Evolutionary conservation across 2,888 invertebrate species (phyloP), one percentile per base, ranked within the genome.

Genomic region (Dasysyrphus albostriatus): DNA sequence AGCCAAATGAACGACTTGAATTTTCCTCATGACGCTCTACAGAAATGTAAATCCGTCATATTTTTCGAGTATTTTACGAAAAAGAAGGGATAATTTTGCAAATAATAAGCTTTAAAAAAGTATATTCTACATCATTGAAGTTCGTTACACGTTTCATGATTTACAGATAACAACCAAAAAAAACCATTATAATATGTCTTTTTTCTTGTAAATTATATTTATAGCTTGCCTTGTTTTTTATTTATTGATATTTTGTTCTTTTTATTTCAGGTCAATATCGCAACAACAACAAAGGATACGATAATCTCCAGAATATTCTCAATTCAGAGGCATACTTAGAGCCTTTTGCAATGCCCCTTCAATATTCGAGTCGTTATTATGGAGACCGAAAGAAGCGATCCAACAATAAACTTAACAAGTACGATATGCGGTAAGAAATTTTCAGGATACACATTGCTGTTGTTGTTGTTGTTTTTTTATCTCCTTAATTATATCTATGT

Each of bases 311-410:
- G 83, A 92, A 90, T 77, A 90, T 93, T 29, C 89, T 93, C 7
- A 93, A 93, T 88, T 90, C 92, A 42, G 92, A 92, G 80, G 90
- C 91, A 47, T 93, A 92, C 72, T 88, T 91, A 77, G 92, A 92
- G 83, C 90, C 92, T 65, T 90, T 92, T 65, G 91, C 92, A 0
- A 85, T 92, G 44, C 91, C 93, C 4, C 88, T 92, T 3, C 90
- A 90, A 74, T 91, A 91, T 88, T 90, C 91, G 72, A 90, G 89
- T 73, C 91, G 92, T 58, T 92, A 92, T 79, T 92, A 92, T 88
- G 91, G 90, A 12, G 92, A 92, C 81, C 90, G 92, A 61, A 93
- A 91, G 87, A 92, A 92, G 88, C 91, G 92, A 12, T 91, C 92
- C n/a, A 91, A 90, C 84, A 91, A 90, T 88, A 92, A 92, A 77